These are phyloP conservation scores for Gerris lacustris DNA, from an alignment of 2,888 invertebrate species.

Conservation along the genomic window DNA sequence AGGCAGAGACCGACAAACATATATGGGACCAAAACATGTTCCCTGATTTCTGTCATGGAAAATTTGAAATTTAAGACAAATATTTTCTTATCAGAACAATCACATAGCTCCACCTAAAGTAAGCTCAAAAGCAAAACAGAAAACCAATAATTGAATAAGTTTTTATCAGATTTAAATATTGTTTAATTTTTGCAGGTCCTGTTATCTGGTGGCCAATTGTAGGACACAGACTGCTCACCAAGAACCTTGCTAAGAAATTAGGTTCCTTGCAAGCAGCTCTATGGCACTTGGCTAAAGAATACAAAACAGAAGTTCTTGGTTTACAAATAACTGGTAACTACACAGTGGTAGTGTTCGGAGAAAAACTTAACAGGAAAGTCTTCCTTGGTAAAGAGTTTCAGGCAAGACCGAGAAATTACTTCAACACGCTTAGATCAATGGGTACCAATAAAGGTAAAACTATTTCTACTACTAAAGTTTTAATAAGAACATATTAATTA, in stretches of 20 bases:
- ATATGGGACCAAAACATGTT: no score
- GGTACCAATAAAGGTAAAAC: conserved; percentile 45
- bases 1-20: no score
- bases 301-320: conserved; percentile 44
- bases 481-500: no score
- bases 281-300: conserved; percentile 39
- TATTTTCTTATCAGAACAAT: no score
- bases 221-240: conserved; percentile 37
- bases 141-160: no score
- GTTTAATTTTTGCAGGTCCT: conserved; percentile 37
- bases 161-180: no score
- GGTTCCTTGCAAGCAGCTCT: conserved; percentile 45
- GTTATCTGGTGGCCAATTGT: conserved; percentile 38
- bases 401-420: conserved; percentile 54
- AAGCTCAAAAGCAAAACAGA: no score
- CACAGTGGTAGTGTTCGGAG: conserved; percentile 45
- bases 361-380: conserved; percentile 42
- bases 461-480: no score
- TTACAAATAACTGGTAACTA: conserved; percentile 45
- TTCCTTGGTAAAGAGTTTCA: conserved; percentile 48
- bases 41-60: no score
- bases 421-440: conserved; percentile 49
- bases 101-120: no score
- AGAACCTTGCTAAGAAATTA: conserved; percentile 34
- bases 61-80: no score